These are phyloP conservation scores for Turnix velox DNA, from an alignment of 2,113 vertebrate genomes.

Conservation along the genomic window DNA sequence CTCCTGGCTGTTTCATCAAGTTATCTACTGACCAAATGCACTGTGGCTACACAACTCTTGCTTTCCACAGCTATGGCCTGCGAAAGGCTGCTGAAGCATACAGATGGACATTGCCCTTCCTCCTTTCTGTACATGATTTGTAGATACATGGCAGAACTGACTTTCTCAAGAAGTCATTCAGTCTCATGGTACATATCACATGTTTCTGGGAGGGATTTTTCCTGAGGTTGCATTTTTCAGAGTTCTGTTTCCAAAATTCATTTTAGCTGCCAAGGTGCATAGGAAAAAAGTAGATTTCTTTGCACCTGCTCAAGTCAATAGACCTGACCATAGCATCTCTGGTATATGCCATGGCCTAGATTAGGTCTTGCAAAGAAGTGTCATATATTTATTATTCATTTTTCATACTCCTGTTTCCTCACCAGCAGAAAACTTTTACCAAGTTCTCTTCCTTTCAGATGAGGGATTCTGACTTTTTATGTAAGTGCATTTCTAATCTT, in stretches of 20 bases:
- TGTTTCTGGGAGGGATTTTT: not conserved
- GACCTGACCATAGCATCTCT: not conserved
- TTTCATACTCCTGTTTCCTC: not conserved
- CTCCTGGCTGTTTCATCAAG: not conserved
- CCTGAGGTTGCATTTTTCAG: not conserved
- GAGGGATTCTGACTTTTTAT: not conserved
- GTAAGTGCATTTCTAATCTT: not conserved
- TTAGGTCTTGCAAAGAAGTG: not conserved
- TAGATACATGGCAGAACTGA: not conserved
- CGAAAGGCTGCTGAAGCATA: not conserved
- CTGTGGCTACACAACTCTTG: not conserved
- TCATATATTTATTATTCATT: not conserved
- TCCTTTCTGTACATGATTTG: not conserved
- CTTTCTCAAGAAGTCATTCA: not conserved
- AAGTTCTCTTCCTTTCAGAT: not conserved
- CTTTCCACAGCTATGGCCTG: not conserved
- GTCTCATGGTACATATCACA: not conserved
- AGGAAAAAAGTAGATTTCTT: not conserved
- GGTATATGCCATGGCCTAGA: not conserved
- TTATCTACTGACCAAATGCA: not conserved
- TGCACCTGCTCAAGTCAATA: not conserved
- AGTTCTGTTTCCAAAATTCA: not conserved
- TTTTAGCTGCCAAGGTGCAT: not conserved
- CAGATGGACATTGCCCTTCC: not conserved
- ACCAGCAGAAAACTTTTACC: not conserved